Evolutionary conservation across 2,113 vertebrate species (phyloP).

Genomic region (Illadopsis cleaveri): DNA sequence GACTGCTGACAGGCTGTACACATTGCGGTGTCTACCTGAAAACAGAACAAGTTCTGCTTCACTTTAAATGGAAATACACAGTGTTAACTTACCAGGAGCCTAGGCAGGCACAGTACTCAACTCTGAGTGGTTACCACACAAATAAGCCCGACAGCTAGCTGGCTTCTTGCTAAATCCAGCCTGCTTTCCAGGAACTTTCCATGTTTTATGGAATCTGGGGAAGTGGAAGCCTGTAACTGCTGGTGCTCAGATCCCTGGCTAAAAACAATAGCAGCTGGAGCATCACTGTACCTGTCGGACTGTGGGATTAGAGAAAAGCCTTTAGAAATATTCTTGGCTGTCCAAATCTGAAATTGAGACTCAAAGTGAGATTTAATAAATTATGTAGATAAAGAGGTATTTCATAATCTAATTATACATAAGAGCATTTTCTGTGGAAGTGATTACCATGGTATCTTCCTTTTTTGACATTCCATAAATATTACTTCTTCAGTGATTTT

Average conservation of each 20-base stretch:
- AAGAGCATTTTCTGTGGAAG: conserved; percentile 33
- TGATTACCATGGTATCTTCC: conserved; percentile 56
- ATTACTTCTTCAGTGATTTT: conserved; percentile 28
- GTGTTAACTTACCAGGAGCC: neutral
- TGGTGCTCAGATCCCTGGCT: neutral
- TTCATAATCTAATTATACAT: conserved; percentile 30
- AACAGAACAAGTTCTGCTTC: conserved; percentile 38
- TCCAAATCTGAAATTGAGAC: neutral
- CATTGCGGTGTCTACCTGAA: conserved; percentile 1
- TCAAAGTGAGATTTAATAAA: neutral
- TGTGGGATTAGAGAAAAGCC: neutral
- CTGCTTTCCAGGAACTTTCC: neutral
- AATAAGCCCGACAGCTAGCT: neutral
- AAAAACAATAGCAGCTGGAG: neutral
- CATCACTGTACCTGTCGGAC: neutral
- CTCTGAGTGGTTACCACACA: conserved; percentile 9
- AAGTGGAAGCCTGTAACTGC: neutral
- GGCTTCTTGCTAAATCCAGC: conserved; percentile 24
- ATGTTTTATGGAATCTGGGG: neutral
- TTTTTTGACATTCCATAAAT: conserved; percentile 64
- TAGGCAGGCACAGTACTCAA: neutral
- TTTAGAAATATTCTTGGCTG: neutral
- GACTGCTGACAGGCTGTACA: conserved; percentile 11
- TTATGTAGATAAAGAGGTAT: neutral
- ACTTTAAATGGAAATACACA: conserved; percentile 26